Conservation (phyloP, 92 coral and sea anemone genomes). For the Muricea muricata region DNA sequence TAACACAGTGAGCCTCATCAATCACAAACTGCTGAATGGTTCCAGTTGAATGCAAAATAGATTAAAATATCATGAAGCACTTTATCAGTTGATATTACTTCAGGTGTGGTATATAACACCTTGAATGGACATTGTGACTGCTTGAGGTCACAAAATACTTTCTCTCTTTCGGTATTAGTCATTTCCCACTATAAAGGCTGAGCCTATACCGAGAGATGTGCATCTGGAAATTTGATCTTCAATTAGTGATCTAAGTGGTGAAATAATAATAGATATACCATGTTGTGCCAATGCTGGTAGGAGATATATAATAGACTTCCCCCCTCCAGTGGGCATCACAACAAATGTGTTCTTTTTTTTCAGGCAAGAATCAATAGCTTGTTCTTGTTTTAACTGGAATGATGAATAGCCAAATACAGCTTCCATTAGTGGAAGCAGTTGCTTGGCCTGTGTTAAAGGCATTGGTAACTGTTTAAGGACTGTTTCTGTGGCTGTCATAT, state of each 20-base stretch:
- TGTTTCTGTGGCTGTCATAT: neutral
- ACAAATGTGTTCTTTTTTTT: conserved; percentile 2
- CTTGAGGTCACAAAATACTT: neutral
- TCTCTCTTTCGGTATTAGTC: conserved; percentile 2
- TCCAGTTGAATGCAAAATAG: neutral
- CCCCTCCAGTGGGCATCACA: conserved; percentile 38
- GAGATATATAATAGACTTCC: conserved; percentile 33
- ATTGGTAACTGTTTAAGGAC: conserved; percentile 13
- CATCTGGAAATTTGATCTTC: conserved; percentile 46
- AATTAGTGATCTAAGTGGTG: conserved; percentile 27
- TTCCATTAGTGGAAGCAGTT: conserved; percentile 27
- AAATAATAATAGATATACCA: conserved; percentile 6
- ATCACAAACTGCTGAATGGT: conserved; percentile 66
- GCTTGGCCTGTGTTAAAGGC: conserved; percentile 13
- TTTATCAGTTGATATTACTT: neutral
- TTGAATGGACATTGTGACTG: conserved; percentile 1
- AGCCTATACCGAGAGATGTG: too few relatives aligned
- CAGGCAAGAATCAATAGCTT: conserved; percentile 29
- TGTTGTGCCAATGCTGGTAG: conserved; percentile 3
- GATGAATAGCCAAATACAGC: conserved; percentile 34
- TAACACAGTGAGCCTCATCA: conserved; percentile 97
- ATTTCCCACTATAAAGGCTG: neutral
- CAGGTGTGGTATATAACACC: conserved; percentile 42
- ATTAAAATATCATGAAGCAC: neutral
- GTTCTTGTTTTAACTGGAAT: conserved; percentile 14